phyloP scores from a whole-genome alignment of 2,113 vertebrate genomes.

The Osmerus mordax region DNA sequence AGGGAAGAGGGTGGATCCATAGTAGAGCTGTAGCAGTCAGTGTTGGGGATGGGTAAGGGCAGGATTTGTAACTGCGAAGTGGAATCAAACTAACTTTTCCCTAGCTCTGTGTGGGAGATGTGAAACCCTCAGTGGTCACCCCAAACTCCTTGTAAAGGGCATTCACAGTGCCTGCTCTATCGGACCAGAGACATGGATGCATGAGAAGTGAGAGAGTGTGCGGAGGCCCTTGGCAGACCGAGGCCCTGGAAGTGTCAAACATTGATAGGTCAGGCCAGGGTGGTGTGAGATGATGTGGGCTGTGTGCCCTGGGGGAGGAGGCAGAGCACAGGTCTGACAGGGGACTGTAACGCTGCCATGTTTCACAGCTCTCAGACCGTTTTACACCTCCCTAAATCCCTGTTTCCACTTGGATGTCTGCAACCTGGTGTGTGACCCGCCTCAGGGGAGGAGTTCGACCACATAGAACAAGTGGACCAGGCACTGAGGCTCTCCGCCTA shows the following conservation, averaged over 20 bases:
- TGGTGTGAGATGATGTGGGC: background rate
- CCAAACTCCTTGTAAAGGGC: background rate
- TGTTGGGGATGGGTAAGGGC: background rate
- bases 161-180: background rate
- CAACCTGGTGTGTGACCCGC: background rate
- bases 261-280: background rate
- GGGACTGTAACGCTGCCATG: conserved; percentile 1
- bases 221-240: background rate
- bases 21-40: background rate
- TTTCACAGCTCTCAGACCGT: conserved; percentile 17
- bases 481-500: background rate
- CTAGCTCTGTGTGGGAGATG: too few species aligned
- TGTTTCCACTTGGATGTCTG: conserved; percentile 12
- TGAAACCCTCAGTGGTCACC: too few species aligned
- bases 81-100: too few species aligned
- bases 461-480: too few species aligned
- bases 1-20: conserved; percentile 7
- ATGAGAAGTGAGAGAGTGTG: background rate
- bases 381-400: conserved; percentile 31
- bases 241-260: background rate
- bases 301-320: background rate
- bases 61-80: background rate
- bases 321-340: conserved; percentile 4
- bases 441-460: background rate
- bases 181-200: background rate